Conservation (phyloP, 2,113 vertebrate species). For the Odobenus rosmarus region DNA sequence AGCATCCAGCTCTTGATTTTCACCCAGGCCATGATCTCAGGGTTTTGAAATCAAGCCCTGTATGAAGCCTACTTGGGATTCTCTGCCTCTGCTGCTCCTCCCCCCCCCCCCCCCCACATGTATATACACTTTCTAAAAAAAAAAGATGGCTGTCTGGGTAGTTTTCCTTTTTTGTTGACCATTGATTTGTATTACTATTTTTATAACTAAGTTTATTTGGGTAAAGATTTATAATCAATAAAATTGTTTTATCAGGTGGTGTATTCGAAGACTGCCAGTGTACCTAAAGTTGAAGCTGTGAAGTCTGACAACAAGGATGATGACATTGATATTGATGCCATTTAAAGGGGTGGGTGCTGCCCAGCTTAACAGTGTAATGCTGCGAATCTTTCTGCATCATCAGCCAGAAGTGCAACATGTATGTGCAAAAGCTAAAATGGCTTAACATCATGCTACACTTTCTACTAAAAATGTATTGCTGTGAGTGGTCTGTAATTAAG, state of each 20-base stretch:
- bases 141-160: background rate
- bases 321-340: slow-evolving; percentile 99
- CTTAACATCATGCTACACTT: slow-evolving; percentile 88
- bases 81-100: background rate
- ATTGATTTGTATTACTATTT: background rate
- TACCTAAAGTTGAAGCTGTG: slow-evolving; percentile 97
- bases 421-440: slow-evolving; percentile 86
- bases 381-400: slow-evolving; percentile 83
- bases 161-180: background rate
- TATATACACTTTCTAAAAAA: background rate
- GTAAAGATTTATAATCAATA: background rate
- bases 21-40: background rate
- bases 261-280: slow-evolving; percentile 94
- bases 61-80: background rate
- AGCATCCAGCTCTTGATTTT: background rate
- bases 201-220: background rate
- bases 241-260: slow-evolving; percentile 91
- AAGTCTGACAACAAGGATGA: slow-evolving; percentile 94
- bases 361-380: slow-evolving; percentile 83
- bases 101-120: background rate
- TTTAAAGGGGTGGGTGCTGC: slow-evolving; percentile 87
- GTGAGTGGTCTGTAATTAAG: slow-evolving; percentile 88
- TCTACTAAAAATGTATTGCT: slow-evolving; percentile 86
- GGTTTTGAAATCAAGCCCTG: background rate
- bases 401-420: slow-evolving; percentile 88